Percentiles rank a stretch among this genome's conserved stretches.
These are phyloP conservation scores for Callionymus lyra DNA, from an alignment of 2,113 vertebrate genomes.

Conservation along the genomic window DNA sequence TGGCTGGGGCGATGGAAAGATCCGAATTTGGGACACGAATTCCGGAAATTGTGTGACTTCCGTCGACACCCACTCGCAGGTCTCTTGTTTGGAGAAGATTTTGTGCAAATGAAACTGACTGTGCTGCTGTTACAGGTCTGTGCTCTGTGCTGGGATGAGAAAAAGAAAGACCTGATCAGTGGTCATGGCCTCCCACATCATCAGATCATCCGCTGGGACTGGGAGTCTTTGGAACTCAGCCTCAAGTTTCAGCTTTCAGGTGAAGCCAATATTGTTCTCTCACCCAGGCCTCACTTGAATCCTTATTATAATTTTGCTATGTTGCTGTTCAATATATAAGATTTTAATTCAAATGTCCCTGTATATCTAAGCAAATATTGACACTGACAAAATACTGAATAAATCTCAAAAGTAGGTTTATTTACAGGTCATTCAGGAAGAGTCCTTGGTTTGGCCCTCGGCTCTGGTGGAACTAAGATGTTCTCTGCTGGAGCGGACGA, in stretches of 20 bases:
- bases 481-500: constrained; percentile 66
- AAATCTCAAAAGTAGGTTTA: not conserved
- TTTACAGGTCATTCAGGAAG: constrained; percentile 63
- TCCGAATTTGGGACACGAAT: constrained; percentile 67
- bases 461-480: constrained; percentile 44
- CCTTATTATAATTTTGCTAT: not conserved
- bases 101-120: not conserved
- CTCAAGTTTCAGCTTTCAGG: constrained; percentile 48
- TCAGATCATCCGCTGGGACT: constrained; percentile 60
- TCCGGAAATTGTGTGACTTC: constrained; percentile 50
- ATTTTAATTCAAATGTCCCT: not conserved
- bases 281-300: not conserved
- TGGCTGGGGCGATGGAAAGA: constrained; percentile 67
- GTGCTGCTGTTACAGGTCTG: constrained; percentile 61
- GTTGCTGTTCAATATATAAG: not conserved
- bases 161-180: constrained; percentile 54
- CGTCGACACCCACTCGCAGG: constrained; percentile 68
- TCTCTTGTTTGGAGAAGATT: constrained; percentile 14
- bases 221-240: constrained; percentile 51
- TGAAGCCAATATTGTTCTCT: constrained; percentile 26
- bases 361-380: not conserved
- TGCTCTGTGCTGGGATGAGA: constrained; percentile 65
- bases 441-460: constrained; percentile 61
- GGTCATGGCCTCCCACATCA: constrained; percentile 65
- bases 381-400: not conserved